Conservation (phyloP, 2,888 invertebrate species). For the Ormyrus rosae region DNA sequence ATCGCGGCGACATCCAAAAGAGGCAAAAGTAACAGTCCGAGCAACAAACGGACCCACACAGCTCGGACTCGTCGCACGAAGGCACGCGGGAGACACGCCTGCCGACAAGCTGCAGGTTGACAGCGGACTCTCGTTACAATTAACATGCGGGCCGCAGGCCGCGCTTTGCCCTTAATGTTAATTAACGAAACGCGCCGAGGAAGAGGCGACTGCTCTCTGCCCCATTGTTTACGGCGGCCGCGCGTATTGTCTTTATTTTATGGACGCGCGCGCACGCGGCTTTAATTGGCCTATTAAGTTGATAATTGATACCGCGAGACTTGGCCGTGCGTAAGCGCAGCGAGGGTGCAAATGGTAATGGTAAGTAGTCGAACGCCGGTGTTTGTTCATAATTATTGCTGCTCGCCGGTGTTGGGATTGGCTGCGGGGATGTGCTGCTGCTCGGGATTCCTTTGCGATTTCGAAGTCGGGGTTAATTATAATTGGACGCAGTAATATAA, state of each 20-base stretch:
- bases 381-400: too few species aligned
- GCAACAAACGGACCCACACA: conserved; percentile 6
- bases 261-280: conserved; percentile 50
- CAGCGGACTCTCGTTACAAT: conserved; percentile 61
- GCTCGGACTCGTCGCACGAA: conserved; percentile 30
- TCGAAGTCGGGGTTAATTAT: too few species aligned
- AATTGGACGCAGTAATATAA: too few species aligned
- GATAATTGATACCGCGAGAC: conserved; percentile 53
- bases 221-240: conserved; percentile 43
- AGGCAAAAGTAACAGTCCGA: too few species aligned
- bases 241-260: conserved; percentile 54
- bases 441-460: too few species aligned
- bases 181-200: conserved; percentile 66
- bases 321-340: not conserved
- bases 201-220: not conserved
- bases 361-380: not conserved
- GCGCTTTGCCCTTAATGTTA: conserved; percentile 66
- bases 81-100: conserved; percentile 65
- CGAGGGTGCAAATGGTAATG: conserved; percentile 42
- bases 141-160: conserved; percentile 65
- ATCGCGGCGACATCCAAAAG: too few species aligned
- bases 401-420: too few species aligned
- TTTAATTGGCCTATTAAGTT: conserved; percentile 58
- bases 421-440: too few species aligned
- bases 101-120: conserved; percentile 59